Evolutionary conservation across 1,140 invertebrate genomes (phyloP).

Genomic region (Zaprionus tsacasi): DNA sequence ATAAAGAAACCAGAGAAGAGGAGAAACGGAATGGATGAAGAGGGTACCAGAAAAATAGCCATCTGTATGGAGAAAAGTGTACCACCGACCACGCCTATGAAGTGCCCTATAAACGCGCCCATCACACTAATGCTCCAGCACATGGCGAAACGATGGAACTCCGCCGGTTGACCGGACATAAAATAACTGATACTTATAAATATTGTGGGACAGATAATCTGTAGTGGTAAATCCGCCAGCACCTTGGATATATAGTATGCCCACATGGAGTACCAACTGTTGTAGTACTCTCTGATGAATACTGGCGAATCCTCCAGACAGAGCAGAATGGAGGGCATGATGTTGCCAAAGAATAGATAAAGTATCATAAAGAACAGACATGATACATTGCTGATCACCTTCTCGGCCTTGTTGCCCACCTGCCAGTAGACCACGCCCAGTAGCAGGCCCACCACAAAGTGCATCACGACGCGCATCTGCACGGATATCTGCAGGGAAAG

Average conservation of each 20-base stretch:
- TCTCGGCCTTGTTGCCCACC: constrained; percentile 91
- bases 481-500: constrained; percentile 87
- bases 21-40: constrained; percentile 92
- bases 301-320: constrained; percentile 94
- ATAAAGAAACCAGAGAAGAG: constrained; percentile 95
- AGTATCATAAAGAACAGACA: constrained; percentile 93
- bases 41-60: constrained; percentile 92
- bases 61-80: constrained; percentile 89
- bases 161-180: constrained; percentile 92
- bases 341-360: constrained; percentile 93
- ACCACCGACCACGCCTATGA: constrained; percentile 90
- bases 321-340: constrained; percentile 94
- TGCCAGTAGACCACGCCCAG: constrained; percentile 92
- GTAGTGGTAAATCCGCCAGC: constrained; percentile 93
- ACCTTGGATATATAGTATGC: constrained; percentile 95
- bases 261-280: constrained; percentile 95
- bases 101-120: constrained; percentile 91
- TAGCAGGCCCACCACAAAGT: constrained; percentile 90
- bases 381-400: constrained; percentile 91
- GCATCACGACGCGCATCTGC: constrained; percentile 89
- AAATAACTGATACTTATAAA: constrained; percentile 92
- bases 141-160: constrained; percentile 87
- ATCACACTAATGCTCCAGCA: constrained; percentile 89
- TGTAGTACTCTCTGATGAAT: constrained; percentile 93
- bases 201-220: constrained; percentile 89